phyloP scores from a whole-genome alignment of 2,113 vertebrate genomes.

The Hemibates koningsi region DNA sequence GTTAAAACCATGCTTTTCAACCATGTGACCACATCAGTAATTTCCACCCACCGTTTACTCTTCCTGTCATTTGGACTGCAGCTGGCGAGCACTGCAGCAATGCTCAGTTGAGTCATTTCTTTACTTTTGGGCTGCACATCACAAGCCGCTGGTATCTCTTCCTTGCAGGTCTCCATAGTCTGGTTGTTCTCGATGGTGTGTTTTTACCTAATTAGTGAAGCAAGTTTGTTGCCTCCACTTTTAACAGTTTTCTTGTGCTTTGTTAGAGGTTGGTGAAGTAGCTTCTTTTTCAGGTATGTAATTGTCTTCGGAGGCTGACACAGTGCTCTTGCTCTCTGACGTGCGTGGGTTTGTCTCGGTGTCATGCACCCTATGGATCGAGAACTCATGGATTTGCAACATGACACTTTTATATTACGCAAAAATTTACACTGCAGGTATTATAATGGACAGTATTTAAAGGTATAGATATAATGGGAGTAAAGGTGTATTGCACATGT shows the following conservation, averaged over 20 bases:
- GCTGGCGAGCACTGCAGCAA: background rate
- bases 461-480: background rate
- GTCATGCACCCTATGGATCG: background rate
- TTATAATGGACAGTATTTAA: background rate
- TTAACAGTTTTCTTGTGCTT: background rate
- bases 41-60: background rate
- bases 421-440: background rate
- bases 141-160: background rate
- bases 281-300: background rate
- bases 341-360: background rate
- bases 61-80: background rate
- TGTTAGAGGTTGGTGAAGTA: background rate
- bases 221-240: background rate
- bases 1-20: background rate
- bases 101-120: background rate
- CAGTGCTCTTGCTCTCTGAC: background rate
- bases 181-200: background rate
- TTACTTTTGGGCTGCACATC: background rate
- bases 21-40: background rate
- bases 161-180: background rate
- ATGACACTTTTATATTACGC: background rate
- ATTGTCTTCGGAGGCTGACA: background rate
- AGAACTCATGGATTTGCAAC: background rate
- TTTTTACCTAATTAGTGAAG: background rate
- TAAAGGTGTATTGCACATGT: background rate